Conservation (phyloP, 2,797 vertebrate genomes). For the Cottoperca gobio region DNA sequence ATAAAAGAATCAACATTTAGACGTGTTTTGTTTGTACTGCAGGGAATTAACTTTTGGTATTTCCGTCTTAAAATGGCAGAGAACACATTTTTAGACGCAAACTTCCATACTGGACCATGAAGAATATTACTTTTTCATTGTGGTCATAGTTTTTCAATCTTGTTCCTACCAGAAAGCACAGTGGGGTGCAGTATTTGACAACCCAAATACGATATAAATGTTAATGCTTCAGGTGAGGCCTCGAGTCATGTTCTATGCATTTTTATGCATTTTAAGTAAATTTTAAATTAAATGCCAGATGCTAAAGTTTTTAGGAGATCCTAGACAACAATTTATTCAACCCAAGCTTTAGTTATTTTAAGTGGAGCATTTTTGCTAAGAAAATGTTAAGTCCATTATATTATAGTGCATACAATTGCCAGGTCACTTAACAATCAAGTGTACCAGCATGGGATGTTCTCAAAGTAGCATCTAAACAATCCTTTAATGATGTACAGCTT, state of each 20-base stretch:
- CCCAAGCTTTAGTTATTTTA: neutral
- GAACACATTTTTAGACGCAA: neutral
- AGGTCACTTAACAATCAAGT: neutral
- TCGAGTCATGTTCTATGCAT: neutral
- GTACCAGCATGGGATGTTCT: neutral
- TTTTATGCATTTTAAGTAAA: neutral
- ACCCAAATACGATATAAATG: neutral
- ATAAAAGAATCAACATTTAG: constrained; percentile 17
- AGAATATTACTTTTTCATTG: neutral
- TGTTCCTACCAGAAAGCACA: neutral
- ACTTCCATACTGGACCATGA: neutral
- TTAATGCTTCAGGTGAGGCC: neutral
- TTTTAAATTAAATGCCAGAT: neutral
- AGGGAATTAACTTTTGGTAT: neutral
- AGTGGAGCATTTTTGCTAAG: neutral
- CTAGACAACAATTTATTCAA: neutral
- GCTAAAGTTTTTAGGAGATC: neutral
- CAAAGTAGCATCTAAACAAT: constrained; percentile 9
- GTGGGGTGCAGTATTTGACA: neutral
- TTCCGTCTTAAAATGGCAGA: neutral
- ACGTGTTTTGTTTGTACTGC: constrained; percentile 2
- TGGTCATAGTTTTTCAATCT: neutral
- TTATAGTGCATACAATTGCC: neutral
- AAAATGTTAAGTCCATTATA: neutral
- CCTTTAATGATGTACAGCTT: neutral